A percentile compares a stretch with the other conserved stretches of the same genome.
Evolutionary conservation across 2,797 vertebrate species (phyloP).

Genomic region (Tenualosa ilisha): DNA sequence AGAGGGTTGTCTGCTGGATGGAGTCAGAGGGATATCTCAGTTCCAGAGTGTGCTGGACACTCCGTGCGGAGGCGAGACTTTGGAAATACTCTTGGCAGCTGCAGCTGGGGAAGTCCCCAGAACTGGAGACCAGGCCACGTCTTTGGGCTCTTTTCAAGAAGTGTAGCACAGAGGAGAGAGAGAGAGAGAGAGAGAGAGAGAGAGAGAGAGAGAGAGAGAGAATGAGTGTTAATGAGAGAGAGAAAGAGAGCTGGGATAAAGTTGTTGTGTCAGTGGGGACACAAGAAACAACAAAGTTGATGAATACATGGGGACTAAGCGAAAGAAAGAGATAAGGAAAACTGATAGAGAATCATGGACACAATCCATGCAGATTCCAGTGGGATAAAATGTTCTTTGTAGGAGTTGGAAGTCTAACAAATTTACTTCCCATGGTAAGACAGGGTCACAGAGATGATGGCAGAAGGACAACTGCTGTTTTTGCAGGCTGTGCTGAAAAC

Average conservation of each 20-base stretch:
- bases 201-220: conserved; percentile 45
- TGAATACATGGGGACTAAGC: conserved; percentile 30
- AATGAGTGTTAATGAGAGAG: background rate
- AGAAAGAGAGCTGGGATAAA: background rate
- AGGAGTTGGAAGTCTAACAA: conserved; percentile 39
- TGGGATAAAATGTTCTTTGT: conserved; percentile 37
- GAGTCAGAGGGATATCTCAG: conserved; percentile 45
- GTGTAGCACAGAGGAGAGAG: conserved; percentile 17
- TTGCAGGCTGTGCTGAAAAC: background rate
- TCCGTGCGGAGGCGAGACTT: conserved; percentile 63
- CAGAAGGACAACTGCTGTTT: background rate
- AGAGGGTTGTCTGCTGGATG: conserved; percentile 41
- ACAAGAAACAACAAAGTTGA: background rate
- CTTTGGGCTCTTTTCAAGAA: conserved; percentile 45
- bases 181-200: conserved; percentile 42
- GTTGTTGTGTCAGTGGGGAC: background rate
- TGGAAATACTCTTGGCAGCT: conserved; percentile 73
- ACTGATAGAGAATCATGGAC: conserved; percentile 44
- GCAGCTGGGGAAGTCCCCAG: conserved; percentile 75
- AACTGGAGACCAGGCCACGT: conserved; percentile 62
- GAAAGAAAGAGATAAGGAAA: background rate
- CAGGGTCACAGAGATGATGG: background rate
- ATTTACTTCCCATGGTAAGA: background rate
- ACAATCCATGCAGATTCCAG: conserved; percentile 48
- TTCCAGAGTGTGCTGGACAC: conserved; percentile 44